A percentile compares a stretch with the other conserved stretches of the same genome.
These are phyloP conservation scores for Onthophagus taurus DNA, from an alignment of 1,140 invertebrate genomes.

Conservation along the genomic window DNA sequence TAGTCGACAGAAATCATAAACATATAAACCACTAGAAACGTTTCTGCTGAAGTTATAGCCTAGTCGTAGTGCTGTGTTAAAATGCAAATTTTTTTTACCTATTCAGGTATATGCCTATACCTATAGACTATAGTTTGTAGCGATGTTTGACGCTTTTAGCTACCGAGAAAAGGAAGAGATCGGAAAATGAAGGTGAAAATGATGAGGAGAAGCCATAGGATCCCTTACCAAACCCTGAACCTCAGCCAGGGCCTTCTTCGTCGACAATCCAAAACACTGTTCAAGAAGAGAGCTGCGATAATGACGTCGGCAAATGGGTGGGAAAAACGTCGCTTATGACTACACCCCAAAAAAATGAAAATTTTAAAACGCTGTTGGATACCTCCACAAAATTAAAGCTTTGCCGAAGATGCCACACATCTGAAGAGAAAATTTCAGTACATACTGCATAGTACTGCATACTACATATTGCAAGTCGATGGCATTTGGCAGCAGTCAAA, in stretches of 20 bases:
- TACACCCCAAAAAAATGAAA: too few species aligned
- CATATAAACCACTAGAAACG: too few species aligned
- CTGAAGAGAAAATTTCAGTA: not conserved
- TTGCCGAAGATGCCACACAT: conserved; percentile 4
- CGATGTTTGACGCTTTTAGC: too few species aligned
- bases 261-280: not conserved
- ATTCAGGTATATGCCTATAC: too few species aligned
- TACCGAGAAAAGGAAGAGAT: too few species aligned
- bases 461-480: not conserved
- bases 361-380: not conserved
- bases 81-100: too few species aligned
- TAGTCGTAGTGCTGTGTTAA: too few species aligned
- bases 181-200: conserved; percentile 1
- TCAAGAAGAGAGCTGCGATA: not conserved
- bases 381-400: conserved; percentile 2
- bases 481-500: not conserved
- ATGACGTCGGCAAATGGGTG: not conserved
- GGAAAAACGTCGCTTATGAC: conserved; percentile 2
- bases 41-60: too few species aligned
- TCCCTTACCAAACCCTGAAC: conserved; percentile 1
- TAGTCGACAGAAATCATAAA: too few species aligned
- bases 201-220: not conserved
- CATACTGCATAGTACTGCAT: not conserved
- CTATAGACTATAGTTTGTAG: too few species aligned
- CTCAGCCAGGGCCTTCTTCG: conserved; percentile 1